Base-by-base conservation (phyloP, 2,113 vertebrate genomes). In the Hemiscyllium ocellatum region DNA sequence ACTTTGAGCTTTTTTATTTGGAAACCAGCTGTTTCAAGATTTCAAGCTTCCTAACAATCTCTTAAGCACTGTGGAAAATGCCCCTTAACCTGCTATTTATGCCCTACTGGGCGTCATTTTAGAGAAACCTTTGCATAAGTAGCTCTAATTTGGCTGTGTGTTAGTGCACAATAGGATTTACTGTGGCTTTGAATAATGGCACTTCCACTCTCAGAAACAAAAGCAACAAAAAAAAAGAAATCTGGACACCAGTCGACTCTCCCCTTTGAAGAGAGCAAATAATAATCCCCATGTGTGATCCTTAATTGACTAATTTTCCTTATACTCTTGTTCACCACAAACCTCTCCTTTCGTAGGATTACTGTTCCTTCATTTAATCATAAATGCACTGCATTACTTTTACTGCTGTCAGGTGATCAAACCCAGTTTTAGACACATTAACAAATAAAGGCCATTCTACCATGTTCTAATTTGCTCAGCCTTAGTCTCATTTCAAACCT, bases 101-200 rank as follows among this genome's bases (percentile, higher is more conserved):
- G 80, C 80, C 80, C 80, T 15, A 47, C 80, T 83, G 80, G 19
- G 61, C 89, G 68, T 66, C n/a, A 91, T 91, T 90, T 90, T 29
- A 52, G 50, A 52, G 85, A 83, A 83, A 47, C 80, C 56, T 91
- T 65, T 91, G 4, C 52, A 61, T 61, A 61, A 91, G 52, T 19
- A n/a, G 87, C 87, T 65, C 52, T 61, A 91, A 91, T 65, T 61
- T 65, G 56, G 56, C 29, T 56, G 61, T 5, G 19, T 42, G 33
- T 93, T 65, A 66, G 8, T 66, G 33, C 89, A 93, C 61, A 37
- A 66, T 68, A 19, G 56, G 89, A 93, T 93, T 65, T 93, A 93
- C 89, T 93, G 89, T 68, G 33, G 89, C 89, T 93, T 68, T 93
- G 89, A 22, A 37, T 37, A 93, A 93, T 93, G 89, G 65, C 56